These are phyloP conservation scores for Nebria salina DNA, from an alignment of 2,888 invertebrate species.

Conservation along the genomic window DNA sequence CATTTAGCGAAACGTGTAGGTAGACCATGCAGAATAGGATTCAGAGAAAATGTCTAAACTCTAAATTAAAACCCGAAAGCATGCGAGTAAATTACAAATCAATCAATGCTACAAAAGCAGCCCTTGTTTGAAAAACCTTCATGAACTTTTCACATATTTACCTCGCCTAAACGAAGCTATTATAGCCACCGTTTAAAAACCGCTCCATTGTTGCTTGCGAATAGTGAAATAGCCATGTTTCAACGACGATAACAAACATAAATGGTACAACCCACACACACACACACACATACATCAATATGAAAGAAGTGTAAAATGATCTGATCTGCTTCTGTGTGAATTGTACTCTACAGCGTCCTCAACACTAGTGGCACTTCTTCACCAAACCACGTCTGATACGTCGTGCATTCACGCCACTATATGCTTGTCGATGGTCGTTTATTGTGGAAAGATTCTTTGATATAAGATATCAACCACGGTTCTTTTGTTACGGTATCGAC, in stretches of 20 bases:
- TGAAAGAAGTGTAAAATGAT: neutral
- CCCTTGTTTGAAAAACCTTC: no score
- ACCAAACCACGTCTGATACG: neutral
- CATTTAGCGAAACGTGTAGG: neutral
- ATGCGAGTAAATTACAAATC: no score
- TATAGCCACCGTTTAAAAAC: no score
- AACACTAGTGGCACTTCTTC: conserved; percentile 1
- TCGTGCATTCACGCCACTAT: neutral
- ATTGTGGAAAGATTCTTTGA: neutral
- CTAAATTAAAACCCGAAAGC: no score
- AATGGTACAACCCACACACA: neutral
- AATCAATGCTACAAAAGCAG: no score
- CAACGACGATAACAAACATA: neutral
- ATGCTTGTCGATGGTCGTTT: neutral
- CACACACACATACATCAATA: neutral
- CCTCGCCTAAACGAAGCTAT: no score
- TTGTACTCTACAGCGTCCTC: neutral
- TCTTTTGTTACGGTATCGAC: neutral
- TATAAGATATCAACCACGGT: neutral
- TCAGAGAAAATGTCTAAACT: neutral
- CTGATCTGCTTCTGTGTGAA: neutral
- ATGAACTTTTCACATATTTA: no score
- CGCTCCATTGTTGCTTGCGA: neutral
- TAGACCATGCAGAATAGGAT: neutral
- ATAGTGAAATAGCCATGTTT: neutral